phyloP scores from a whole-genome alignment of 2,888 invertebrate species.

The Nipponacmea schrenckii region DNA sequence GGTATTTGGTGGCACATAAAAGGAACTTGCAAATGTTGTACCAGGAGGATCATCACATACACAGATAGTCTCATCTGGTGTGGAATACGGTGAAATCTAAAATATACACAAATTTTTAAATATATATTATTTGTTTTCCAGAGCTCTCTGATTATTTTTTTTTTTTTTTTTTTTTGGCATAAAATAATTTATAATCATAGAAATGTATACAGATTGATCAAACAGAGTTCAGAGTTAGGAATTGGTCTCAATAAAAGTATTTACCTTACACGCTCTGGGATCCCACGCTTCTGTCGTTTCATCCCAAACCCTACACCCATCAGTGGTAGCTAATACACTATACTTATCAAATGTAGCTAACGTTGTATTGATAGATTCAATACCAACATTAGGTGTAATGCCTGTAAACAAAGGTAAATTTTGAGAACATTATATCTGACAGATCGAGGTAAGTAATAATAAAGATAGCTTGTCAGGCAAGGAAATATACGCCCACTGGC shows the following conservation, averaged over 20 bases:
- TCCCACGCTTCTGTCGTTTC: constrained; percentile 43
- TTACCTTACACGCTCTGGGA: constrained; percentile 43
- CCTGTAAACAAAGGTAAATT: neutral
- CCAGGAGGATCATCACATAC: constrained; percentile 47
- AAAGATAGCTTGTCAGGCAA: too few relatives aligned
- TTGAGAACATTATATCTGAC: too few relatives aligned
- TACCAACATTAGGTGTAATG: too few relatives aligned
- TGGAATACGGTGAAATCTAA: constrained; percentile 19
- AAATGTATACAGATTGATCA: too few relatives aligned
- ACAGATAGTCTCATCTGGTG: constrained; percentile 44
- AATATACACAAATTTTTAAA: neutral
- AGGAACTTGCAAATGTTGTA: constrained; percentile 55
- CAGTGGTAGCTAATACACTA: constrained; percentile 18
- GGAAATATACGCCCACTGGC: too few relatives aligned
- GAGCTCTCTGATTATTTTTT: too few relatives aligned
- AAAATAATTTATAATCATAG: too few relatives aligned
- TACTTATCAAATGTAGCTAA: constrained; percentile 5
- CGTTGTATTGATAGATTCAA: too few relatives aligned
- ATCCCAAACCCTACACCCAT: constrained; percentile 56
- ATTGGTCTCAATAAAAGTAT: neutral
- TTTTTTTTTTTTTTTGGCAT: too few relatives aligned
- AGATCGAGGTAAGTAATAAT: too few relatives aligned
- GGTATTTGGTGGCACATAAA: constrained; percentile 55
- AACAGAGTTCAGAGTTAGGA: too few relatives aligned
- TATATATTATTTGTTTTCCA: too few relatives aligned